These are phyloP conservation scores for Gymnarchus niloticus DNA, from an alignment of 2,113 vertebrate genomes.

Conservation along the genomic window DNA sequence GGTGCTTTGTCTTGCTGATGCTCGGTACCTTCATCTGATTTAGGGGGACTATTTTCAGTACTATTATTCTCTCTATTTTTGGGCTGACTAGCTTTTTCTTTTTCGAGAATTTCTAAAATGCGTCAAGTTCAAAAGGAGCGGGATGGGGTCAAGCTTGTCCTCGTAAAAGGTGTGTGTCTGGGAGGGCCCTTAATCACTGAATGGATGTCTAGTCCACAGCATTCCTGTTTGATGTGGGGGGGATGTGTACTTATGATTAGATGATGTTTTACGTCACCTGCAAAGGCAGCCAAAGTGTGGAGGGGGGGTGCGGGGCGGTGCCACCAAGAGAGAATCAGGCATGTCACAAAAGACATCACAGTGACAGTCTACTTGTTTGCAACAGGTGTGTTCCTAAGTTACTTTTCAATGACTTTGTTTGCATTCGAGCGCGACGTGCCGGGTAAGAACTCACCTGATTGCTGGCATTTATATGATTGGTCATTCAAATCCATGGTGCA, in stretches of 20 bases:
- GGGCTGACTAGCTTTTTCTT: background rate
- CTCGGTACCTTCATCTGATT: background rate
- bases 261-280: background rate
- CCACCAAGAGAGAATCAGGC: background rate
- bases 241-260: background rate
- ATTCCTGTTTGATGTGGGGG: background rate
- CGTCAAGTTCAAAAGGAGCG: background rate
- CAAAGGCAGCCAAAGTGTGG: background rate
- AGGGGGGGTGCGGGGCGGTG: background rate
- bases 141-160: background rate
- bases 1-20: background rate
- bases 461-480: background rate
- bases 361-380: background rate
- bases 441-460: background rate
- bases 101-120: background rate
- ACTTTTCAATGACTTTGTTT: background rate
- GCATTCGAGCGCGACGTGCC: background rate
- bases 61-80: background rate
- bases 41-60: background rate
- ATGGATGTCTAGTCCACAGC: background rate
- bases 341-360: background rate
- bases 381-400: background rate
- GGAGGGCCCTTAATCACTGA: background rate
- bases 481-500: background rate
- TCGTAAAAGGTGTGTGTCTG: background rate